phyloP scores from a whole-genome alignment of 2,888 invertebrate species.

The Orthosia incerta region DNA sequence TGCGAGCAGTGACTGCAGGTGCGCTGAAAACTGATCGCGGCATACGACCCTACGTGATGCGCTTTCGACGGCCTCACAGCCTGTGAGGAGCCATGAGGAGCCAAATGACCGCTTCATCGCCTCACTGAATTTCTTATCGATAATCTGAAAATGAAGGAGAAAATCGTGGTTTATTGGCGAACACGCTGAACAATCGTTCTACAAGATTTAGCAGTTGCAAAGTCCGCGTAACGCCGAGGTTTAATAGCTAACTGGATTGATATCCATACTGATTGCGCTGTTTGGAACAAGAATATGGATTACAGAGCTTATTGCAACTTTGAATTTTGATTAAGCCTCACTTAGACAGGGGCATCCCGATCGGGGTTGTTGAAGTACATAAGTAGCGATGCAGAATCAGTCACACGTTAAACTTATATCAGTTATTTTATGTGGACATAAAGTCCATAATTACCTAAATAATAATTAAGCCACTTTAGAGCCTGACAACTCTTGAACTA shows the following conservation, averaged over 20 bases:
- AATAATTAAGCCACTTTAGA: not conserved
- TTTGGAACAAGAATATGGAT: not conserved
- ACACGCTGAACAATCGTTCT: not conserved
- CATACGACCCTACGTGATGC: constrained; percentile 65
- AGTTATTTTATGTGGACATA: not conserved
- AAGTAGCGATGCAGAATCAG: not conserved
- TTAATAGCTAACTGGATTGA: not conserved
- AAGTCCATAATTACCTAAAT: not conserved
- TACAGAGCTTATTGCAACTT: not conserved
- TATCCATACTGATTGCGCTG: not conserved
- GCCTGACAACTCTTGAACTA: constrained; percentile 9
- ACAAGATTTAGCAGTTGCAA: constrained; percentile 2
- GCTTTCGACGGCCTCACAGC: constrained; percentile 49
- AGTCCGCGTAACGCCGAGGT: not conserved
- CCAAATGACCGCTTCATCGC: constrained; percentile 61
- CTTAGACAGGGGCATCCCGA: not conserved
- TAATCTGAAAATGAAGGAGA: constrained; percentile 48
- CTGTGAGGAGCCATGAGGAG: constrained; percentile 35
- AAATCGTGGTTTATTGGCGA: constrained; percentile 6
- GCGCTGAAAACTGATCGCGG: constrained; percentile 66
- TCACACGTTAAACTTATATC: not conserved
- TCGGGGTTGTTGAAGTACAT: not conserved
- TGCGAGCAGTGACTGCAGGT: constrained; percentile 70
- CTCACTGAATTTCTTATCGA: constrained; percentile 47
- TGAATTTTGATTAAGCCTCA: constrained; percentile 2